These are phyloP conservation scores for Holocentrus rufus DNA, from an alignment of 2,797 vertebrate genomes.

Conservation along the genomic window DNA sequence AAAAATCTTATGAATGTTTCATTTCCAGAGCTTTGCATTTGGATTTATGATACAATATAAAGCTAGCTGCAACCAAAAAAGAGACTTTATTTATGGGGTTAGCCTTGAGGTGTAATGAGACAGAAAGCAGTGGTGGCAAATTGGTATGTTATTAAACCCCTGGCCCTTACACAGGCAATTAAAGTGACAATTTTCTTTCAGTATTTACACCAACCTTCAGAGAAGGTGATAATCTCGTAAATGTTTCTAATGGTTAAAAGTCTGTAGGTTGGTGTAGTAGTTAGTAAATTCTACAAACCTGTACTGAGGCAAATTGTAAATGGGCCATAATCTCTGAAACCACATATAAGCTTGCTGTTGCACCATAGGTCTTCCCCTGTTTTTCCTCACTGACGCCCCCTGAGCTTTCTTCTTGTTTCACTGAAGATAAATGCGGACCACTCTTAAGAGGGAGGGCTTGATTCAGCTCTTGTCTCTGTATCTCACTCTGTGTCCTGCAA, in stretches of 20 bases:
- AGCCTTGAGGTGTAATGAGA: not conserved
- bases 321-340: conserved; percentile 6
- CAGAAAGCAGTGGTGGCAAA: not conserved
- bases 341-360: not conserved
- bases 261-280: not conserved
- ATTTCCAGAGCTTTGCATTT: not conserved
- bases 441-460: conserved; percentile 12
- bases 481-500: conserved; percentile 31
- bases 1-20: not conserved
- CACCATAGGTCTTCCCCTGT: not conserved
- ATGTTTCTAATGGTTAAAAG: not conserved
- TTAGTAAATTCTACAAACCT: conserved; percentile 14
- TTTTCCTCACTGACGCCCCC: conserved; percentile 6
- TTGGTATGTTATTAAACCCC: not conserved
- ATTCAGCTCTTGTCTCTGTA: conserved; percentile 14
- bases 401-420: conserved; percentile 18
- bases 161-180: not conserved
- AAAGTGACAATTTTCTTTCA: not conserved
- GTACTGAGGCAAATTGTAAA: not conserved
- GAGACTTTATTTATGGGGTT: not conserved
- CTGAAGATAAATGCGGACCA: conserved; percentile 31
- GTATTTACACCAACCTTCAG: no score
- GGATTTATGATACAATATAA: not conserved
- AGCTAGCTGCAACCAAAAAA: not conserved
- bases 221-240: no score